Evolutionary conservation across 2,113 vertebrate species (phyloP).

Genomic region (Ceyx margarethae): DNA sequence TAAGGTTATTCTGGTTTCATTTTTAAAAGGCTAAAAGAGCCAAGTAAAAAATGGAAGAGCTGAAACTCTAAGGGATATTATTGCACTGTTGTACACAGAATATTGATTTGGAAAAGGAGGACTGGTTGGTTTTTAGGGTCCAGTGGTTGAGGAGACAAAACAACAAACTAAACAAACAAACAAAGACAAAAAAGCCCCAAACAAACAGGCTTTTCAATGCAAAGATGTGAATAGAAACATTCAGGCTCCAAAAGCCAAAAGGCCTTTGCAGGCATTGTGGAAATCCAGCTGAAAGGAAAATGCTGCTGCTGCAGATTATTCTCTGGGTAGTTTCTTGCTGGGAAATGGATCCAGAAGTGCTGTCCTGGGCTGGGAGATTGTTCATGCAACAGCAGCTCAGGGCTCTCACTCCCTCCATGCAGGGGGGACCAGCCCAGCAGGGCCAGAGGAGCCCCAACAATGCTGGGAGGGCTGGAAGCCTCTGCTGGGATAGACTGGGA

Average conservation of each 20-base stretch:
- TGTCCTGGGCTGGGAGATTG: not conserved
- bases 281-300: constrained; percentile 40
- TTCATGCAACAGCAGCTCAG: not conserved
- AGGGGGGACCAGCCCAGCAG: not conserved
- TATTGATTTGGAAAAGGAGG: not conserved
- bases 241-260: not conserved
- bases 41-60: not conserved
- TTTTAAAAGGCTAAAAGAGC: not conserved
- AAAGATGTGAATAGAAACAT: not conserved
- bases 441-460: too few species aligned
- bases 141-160: not conserved
- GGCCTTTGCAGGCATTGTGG: not conserved
- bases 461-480: too few species aligned
- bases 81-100: not conserved
- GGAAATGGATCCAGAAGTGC: not conserved
- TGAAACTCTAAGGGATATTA: not conserved
- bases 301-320: not conserved
- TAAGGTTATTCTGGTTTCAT: not conserved
- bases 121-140: not conserved
- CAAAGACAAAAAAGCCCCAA: too few species aligned
- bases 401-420: accelerated
- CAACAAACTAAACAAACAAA: too few species aligned
- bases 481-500: too few species aligned
- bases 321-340: not conserved
- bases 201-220: not conserved